These are phyloP conservation scores for Polymixis lichenea DNA, from an alignment of 2,888 invertebrate species.

Conservation along the genomic window DNA sequence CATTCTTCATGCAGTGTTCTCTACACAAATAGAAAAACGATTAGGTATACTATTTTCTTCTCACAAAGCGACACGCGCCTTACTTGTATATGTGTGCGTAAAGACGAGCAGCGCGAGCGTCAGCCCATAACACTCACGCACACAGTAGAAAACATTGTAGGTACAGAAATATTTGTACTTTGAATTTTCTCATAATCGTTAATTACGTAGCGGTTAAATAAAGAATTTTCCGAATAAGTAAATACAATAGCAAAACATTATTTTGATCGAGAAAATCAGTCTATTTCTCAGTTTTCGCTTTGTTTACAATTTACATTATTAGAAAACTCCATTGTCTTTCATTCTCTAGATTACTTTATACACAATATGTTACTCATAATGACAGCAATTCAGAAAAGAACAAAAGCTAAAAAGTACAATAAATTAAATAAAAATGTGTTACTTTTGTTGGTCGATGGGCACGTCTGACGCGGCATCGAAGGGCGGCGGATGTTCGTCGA, in stretches of 20 bases:
- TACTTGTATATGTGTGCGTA: too few species aligned
- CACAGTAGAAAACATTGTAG: not conserved
- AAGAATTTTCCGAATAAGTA: not conserved
- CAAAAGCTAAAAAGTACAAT: slow-evolving; percentile 32
- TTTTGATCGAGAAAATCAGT: slow-evolving; percentile 17
- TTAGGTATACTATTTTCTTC: not conserved
- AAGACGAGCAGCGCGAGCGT: too few species aligned
- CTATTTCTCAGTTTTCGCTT: not conserved
- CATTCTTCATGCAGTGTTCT: slow-evolving; percentile 95
- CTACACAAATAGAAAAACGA: slow-evolving; percentile 83
- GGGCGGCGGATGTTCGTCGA: slow-evolving; percentile 92
- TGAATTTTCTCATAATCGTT: not conserved
- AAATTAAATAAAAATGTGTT: slow-evolving; percentile 63
- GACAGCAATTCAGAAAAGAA: slow-evolving; percentile 20
- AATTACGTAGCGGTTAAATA: not conserved
- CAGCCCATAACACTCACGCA: too few species aligned
- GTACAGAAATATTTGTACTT: not conserved
- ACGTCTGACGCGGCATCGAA: slow-evolving; percentile 96
- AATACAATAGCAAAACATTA: slow-evolving; percentile 13
- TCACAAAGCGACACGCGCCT: too few species aligned
- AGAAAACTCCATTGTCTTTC: slow-evolving; percentile 26
- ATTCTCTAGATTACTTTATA: slow-evolving; percentile 17
- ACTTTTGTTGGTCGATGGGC: slow-evolving; percentile 97
- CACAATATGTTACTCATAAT: slow-evolving; percentile 32
- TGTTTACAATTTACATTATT: slow-evolving; percentile 26